phyloP scores from a whole-genome alignment of 2,888 invertebrate species.

The Cloeon dipterum region DNA sequence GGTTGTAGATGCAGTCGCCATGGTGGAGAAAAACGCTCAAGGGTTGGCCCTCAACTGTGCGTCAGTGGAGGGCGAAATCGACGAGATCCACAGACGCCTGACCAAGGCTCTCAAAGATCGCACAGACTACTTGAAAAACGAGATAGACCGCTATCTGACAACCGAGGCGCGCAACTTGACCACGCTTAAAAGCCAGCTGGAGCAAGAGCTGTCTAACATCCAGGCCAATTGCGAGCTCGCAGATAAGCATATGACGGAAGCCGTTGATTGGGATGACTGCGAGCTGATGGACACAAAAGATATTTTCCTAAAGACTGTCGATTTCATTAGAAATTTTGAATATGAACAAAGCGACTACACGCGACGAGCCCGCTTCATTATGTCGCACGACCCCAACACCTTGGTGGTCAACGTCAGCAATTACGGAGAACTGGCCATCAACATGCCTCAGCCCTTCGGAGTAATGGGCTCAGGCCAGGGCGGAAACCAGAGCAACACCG shows the following conservation, averaged over 20 bases:
- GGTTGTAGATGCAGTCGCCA: slow-evolving; percentile 59
- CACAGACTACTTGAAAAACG: slow-evolving; percentile 62
- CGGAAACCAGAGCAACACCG: slow-evolving; percentile 17
- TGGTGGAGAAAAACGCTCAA: slow-evolving; percentile 72
- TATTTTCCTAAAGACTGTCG: slow-evolving; percentile 85
- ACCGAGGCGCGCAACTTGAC: slow-evolving; percentile 70
- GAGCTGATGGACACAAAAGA: slow-evolving; percentile 89
- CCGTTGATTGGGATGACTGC: slow-evolving; percentile 77
- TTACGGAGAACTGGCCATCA: slow-evolving; percentile 75
- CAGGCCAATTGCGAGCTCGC: slow-evolving; percentile 90
- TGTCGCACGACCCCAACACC: slow-evolving; percentile 82
- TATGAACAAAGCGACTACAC: slow-evolving; percentile 80
- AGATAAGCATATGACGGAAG: slow-evolving; percentile 78
- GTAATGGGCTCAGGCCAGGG: slow-evolving; percentile 14
- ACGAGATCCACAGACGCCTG: slow-evolving; percentile 71
- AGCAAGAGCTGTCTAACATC: slow-evolving; percentile 85
- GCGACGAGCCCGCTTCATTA: slow-evolving; percentile 60
- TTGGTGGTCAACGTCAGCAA: slow-evolving; percentile 68
- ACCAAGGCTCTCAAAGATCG: slow-evolving; percentile 76
- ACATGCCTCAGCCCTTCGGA: slow-evolving; percentile 32
- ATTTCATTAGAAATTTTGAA: slow-evolving; percentile 68
- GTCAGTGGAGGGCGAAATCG: slow-evolving; percentile 80
- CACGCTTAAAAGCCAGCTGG: slow-evolving; percentile 77
- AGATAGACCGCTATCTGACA: slow-evolving; percentile 78
- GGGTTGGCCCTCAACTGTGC: slow-evolving; percentile 75